A percentile compares a stretch with the other conserved stretches of the same genome.
These are phyloP conservation scores for Anthoscopus minutus DNA, from an alignment of 2,113 vertebrate genomes.

Conservation along the genomic window DNA sequence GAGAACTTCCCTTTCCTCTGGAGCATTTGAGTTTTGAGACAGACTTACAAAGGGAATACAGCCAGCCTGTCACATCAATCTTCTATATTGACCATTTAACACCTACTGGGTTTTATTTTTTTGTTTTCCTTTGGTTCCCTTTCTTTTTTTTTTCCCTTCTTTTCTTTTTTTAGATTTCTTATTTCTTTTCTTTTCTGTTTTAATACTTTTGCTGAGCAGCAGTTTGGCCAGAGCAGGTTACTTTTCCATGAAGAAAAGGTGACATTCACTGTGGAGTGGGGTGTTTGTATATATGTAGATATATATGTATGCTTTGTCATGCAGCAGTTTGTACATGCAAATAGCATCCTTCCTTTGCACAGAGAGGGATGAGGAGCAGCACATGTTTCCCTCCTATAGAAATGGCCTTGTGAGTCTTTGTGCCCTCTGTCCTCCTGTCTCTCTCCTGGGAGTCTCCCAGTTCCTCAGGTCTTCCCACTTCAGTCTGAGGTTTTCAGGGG, in stretches of 20 bases:
- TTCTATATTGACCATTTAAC: accelerated
- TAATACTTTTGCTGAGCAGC: neutral
- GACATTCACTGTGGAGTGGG: neutral
- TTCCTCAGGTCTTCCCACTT: neutral
- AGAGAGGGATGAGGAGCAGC: neutral
- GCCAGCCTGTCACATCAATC: neutral
- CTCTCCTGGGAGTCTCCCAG: neutral
- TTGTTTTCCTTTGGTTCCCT: neutral
- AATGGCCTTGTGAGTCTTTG: neutral
- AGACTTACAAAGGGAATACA: neutral
- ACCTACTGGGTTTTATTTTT: neutral
- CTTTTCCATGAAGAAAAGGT: neutral
- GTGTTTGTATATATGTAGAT: neutral
- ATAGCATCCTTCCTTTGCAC: neutral
- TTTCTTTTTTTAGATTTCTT: too few species aligned
- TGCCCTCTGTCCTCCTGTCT: neutral
- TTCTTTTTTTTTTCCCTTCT: accelerated
- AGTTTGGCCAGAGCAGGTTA: neutral
- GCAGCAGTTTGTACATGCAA: neutral
- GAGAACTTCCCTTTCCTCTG: neutral
- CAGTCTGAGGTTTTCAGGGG: neutral
- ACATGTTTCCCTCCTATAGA: accelerated
- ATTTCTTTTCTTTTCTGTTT: neutral
- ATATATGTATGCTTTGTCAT: neutral
- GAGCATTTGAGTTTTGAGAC: neutral